Evolutionary conservation across 2,113 vertebrate species (phyloP).

Genomic region (Microtus oregoni): DNA sequence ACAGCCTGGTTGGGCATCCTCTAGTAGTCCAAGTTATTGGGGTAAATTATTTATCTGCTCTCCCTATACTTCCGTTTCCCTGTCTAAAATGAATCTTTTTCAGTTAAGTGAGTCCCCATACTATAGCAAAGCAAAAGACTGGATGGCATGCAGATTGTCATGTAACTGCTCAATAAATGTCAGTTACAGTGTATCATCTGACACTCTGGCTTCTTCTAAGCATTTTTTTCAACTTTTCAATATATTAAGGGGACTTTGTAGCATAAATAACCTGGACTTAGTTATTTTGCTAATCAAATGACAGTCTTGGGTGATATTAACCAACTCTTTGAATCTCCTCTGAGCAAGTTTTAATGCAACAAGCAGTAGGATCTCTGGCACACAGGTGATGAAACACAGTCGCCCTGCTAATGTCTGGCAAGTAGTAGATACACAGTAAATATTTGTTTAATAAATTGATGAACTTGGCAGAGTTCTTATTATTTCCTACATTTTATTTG

Average conservation of each 20-base stretch:
- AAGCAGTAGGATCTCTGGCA: neutral
- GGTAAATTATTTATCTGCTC: neutral
- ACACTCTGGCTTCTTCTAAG: neutral
- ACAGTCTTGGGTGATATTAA: slow-evolving; percentile 16
- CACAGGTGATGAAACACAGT: neutral
- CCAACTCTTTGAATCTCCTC: neutral
- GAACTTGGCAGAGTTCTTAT: slow-evolving; percentile 53
- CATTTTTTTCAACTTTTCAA: slow-evolving; percentile 30
- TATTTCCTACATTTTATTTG: slow-evolving; percentile 66
- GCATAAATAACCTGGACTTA: slow-evolving; percentile 21
- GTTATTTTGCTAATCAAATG: slow-evolving; percentile 35
- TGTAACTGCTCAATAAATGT: neutral
- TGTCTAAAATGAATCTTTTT: slow-evolving; percentile 11
- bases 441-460: slow-evolving; percentile 62
- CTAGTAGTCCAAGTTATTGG: neutral
- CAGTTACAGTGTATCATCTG: neutral
- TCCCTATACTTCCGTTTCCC: neutral
- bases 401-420: slow-evolving; percentile 36
- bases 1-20: neutral
- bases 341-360: slow-evolving; percentile 24
- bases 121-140: neutral
- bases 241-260: neutral
- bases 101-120: neutral
- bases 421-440: slow-evolving; percentile 54
- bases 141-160: neutral